Evolutionary conservation across 2,113 vertebrate species (phyloP).

Genomic region (Actenoides lindsayi): DNA sequence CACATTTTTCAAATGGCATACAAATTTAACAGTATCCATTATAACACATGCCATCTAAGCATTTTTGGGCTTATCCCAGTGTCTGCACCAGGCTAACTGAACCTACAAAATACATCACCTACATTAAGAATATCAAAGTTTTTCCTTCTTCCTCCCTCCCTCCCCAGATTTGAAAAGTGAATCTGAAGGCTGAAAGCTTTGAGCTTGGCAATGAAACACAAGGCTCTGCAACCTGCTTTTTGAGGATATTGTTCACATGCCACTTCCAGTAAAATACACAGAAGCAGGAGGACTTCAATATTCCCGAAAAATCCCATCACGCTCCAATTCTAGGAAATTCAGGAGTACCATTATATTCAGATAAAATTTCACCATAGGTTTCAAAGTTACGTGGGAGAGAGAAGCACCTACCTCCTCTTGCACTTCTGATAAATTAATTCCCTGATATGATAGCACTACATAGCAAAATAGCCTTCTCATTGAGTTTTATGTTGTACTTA

Average conservation of each 20-base stretch:
- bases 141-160: neutral
- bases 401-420: neutral
- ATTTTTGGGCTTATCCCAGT: neutral
- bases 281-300: neutral
- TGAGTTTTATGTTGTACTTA: neutral
- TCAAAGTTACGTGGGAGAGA: neutral
- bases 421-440: neutral
- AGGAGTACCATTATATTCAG: neutral
- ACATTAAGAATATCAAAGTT: neutral
- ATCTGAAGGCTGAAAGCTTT: neutral
- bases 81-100: neutral
- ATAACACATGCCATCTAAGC: fast-evolving
- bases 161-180: neutral
- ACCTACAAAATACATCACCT: neutral
- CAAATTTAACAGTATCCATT: neutral
- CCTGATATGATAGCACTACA: neutral
- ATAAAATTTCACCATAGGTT: neutral
- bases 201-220: neutral
- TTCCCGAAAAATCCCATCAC: neutral
- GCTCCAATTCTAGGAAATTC: neutral
- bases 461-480: neutral
- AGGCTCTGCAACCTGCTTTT: neutral
- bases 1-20: neutral
- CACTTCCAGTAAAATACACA: neutral
- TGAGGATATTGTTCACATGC: neutral